A percentile compares a stretch with the other conserved stretches of the same genome.
These are phyloP conservation scores for Carcina quercana DNA, from an alignment of 2,888 invertebrate species.

Conservation along the genomic window DNA sequence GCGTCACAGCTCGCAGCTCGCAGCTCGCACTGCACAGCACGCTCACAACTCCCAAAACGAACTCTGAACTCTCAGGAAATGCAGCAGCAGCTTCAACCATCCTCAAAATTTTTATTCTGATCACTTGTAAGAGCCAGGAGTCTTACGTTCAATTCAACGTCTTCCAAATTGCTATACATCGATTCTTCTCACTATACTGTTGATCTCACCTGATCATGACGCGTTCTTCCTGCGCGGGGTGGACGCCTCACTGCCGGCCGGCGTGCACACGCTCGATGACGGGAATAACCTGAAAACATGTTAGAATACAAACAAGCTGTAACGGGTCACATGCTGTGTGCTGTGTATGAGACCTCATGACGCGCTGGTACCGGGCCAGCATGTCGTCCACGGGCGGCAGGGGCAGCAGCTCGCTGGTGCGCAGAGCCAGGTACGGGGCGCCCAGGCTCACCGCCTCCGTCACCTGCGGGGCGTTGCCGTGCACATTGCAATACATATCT, in stretches of 20 bases:
- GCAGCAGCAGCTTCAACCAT: too few species aligned
- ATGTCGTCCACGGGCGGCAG: constrained; percentile 41
- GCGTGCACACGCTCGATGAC: constrained; percentile 34
- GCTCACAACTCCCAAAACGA: too few species aligned
- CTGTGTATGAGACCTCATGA: constrained; percentile 48
- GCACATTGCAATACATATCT: not conserved
- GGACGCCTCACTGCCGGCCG: constrained; percentile 37
- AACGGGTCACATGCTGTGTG: not conserved
- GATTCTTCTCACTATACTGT: too few species aligned
- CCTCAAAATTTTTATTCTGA: too few species aligned
- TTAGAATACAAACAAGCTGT: constrained; percentile 1
- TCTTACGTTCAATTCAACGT: too few species aligned
- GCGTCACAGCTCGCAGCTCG: too few species aligned
- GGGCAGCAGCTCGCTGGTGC: constrained; percentile 50
- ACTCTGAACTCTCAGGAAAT: too few species aligned
- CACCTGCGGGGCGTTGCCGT: constrained; percentile 50
- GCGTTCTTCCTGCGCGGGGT: constrained; percentile 31
- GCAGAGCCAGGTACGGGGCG: constrained; percentile 74
- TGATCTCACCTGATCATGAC: too few species aligned
- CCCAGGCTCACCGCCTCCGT: constrained; percentile 64
- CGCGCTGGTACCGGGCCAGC: constrained; percentile 30
- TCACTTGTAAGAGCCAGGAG: too few species aligned
- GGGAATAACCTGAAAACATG: constrained; percentile 37
- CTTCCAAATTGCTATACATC: too few species aligned
- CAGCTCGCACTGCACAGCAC: too few species aligned